Evolutionary conservation across 1,140 invertebrate genomes (phyloP).

Genomic region (Doryteuthis pealeii): DNA sequence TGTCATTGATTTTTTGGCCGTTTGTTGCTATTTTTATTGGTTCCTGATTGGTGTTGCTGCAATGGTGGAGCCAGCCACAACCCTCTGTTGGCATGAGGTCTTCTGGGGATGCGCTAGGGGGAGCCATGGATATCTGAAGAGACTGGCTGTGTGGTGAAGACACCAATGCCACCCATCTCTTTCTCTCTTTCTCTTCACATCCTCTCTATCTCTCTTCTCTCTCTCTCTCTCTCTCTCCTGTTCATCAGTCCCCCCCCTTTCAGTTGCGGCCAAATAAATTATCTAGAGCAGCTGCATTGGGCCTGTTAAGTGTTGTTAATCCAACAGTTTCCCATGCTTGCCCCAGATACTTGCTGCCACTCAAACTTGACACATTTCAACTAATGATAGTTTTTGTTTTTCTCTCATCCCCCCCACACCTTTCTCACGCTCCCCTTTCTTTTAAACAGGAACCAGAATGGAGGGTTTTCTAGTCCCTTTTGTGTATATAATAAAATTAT

Average conservation of each 20-base stretch:
- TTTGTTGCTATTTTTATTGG: background rate
- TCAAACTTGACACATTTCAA: background rate
- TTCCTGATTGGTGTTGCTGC: conserved; percentile 1
- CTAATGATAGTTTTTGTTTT: background rate
- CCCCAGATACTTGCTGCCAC: background rate
- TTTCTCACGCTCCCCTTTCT: background rate
- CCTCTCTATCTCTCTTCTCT: background rate
- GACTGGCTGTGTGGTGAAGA: too few relatives aligned
- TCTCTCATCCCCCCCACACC: background rate
- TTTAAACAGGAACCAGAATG: background rate
- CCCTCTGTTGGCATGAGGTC: background rate
- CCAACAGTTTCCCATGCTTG: background rate
- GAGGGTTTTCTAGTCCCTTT: background rate
- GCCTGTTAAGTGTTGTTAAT: background rate
- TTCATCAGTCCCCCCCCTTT: background rate
- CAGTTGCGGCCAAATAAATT: background rate
- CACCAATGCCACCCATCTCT: background rate
- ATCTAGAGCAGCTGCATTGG: background rate
- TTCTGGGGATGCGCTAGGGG: background rate
- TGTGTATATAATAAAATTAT: too few relatives aligned
- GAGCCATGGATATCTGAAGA: background rate
- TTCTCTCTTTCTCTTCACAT: background rate
- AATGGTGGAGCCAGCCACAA: background rate
- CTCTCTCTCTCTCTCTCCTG: background rate
- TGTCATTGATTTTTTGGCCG: conserved; percentile 3